A percentile compares a stretch with the other conserved stretches of the same genome.
These are phyloP conservation scores for Cylas formicarius DNA, from an alignment of 1,140 invertebrate genomes.

Conservation along the genomic window DNA sequence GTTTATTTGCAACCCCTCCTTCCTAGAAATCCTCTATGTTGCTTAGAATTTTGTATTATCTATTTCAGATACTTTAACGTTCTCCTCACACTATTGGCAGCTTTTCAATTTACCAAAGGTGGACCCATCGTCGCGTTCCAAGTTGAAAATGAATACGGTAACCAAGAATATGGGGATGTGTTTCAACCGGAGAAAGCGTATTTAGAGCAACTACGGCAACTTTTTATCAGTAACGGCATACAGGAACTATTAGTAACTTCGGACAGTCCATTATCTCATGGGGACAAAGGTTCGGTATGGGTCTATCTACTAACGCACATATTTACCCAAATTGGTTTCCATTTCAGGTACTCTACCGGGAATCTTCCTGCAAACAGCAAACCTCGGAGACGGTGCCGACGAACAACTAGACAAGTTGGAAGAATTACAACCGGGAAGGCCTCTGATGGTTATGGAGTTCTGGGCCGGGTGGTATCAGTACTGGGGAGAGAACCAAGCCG, in stretches of 20 bases:
- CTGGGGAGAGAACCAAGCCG: constrained; percentile 20
- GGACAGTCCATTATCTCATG: constrained; percentile 23
- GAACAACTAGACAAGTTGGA: constrained; percentile 12
- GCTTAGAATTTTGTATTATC: neutral
- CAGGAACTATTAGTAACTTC: constrained; percentile 48
- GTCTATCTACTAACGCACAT: neutral
- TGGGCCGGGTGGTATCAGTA: constrained; percentile 33
- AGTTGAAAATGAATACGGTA: constrained; percentile 55
- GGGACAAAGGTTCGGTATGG: constrained; percentile 7
- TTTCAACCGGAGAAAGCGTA: constrained; percentile 43
- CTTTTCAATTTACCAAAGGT: constrained; percentile 48
- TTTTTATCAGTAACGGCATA: constrained; percentile 39
- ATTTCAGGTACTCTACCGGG: constrained; percentile 15
- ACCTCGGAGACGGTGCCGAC: constrained; percentile 15
- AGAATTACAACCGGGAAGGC: constrained; percentile 21
- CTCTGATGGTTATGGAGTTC: constrained; percentile 27
- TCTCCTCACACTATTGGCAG: constrained; percentile 45
- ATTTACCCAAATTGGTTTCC: neutral
- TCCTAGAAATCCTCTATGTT: neutral
- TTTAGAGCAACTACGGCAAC: constrained; percentile 42
- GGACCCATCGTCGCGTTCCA: constrained; percentile 51
- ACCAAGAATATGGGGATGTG: constrained; percentile 22
- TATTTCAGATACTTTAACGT: constrained; percentile 42
- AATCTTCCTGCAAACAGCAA: constrained; percentile 19
- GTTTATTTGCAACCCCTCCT: too few species aligned